A percentile compares a stretch with the other conserved stretches of the same genome.
Conservation (phyloP, 1,140 invertebrate genomes). For the Ephestia elutella region DNA sequence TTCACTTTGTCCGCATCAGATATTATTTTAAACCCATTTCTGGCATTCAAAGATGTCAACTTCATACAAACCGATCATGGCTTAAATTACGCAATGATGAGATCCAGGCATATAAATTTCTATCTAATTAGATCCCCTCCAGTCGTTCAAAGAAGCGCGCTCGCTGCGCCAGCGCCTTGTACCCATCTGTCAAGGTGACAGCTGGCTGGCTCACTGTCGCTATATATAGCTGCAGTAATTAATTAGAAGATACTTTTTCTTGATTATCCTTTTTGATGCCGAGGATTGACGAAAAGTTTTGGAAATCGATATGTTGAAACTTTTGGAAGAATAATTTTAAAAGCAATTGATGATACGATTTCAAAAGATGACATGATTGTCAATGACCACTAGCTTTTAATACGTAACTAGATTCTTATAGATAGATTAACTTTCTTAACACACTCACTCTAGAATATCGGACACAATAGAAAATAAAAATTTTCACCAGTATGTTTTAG, state of each 20-base stretch:
- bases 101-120: conserved; percentile 38
- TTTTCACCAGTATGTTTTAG: too few relatives aligned
- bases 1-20: too few relatives aligned
- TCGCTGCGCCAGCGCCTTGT: conserved; percentile 47
- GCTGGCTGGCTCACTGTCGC: conserved; percentile 38
- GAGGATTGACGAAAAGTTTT: neutral
- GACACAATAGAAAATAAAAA: too few relatives aligned
- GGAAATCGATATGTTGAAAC: neutral
- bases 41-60: neutral
- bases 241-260: conserved; percentile 38
- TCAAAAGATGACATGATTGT: too few relatives aligned
- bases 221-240: conserved; percentile 61
- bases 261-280: conserved; percentile 1
- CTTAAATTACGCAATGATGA: neutral
- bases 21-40: neutral
- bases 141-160: conserved; percentile 43
- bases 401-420: too few relatives aligned
- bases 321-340: too few relatives aligned
- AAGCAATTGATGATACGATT: too few relatives aligned
- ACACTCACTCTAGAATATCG: too few relatives aligned
- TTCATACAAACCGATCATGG: neutral
- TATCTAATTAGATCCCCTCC: conserved; percentile 53
- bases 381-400: too few relatives aligned
- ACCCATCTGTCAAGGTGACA: conserved; percentile 61
- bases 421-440: too few relatives aligned